phyloP scores from a whole-genome alignment of 2,113 vertebrate species.

The Sus scrofa region DNA sequence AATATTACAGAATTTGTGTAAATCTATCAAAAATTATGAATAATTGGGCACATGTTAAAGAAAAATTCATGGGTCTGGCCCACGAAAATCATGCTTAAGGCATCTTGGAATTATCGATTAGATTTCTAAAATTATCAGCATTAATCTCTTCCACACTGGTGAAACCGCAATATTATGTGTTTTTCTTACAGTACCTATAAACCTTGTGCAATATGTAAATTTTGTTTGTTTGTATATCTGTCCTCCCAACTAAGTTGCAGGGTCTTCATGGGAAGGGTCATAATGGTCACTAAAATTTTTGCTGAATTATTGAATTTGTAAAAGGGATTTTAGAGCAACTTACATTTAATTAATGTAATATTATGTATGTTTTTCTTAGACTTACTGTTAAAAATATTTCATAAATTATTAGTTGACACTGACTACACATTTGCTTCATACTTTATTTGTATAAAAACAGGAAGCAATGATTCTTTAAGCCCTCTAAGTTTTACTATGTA shows the following conservation, averaged over 20 bases:
- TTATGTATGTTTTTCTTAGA: background rate
- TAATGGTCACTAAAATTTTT: background rate
- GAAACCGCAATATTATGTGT: background rate
- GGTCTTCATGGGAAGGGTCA: background rate
- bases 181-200: background rate
- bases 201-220: background rate
- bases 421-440: background rate
- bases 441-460: background rate
- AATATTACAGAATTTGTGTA: background rate
- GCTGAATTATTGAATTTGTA: conserved; percentile 4
- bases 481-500: background rate
- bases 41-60: background rate
- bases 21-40: background rate
- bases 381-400: background rate
- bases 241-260: background rate
- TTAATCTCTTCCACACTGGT: background rate
- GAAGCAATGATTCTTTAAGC: background rate
- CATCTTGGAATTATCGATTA: background rate
- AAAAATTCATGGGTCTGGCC: background rate
- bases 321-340: background rate
- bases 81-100: background rate
- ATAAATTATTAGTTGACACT: background rate
- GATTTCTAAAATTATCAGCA: background rate
- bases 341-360: background rate
- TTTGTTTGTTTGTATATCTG: background rate